Evolutionary conservation across 2,888 invertebrate species (phyloP).

Genomic region (Pasiphila rectangulata): DNA sequence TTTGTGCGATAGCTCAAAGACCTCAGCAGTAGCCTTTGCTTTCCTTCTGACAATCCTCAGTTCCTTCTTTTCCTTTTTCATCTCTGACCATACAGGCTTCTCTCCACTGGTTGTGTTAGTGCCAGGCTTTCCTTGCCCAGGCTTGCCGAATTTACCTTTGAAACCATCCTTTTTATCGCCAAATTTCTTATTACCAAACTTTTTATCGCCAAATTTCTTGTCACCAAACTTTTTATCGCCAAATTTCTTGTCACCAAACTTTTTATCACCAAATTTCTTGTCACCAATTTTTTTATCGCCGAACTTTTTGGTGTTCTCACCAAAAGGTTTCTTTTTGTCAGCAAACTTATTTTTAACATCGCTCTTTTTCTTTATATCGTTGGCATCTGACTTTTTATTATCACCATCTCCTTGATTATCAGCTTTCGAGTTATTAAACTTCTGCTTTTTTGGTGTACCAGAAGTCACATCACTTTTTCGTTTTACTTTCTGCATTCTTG

Average conservation of each 20-base stretch:
- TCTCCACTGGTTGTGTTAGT: conserved; percentile 37
- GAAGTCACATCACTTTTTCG: conserved; percentile 53
- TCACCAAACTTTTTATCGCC: conserved; percentile 20
- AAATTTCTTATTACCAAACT: conserved; percentile 24
- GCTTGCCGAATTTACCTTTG: conserved; percentile 22
- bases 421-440: conserved; percentile 42
- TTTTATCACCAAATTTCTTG: conserved; percentile 14
- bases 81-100: conserved; percentile 86
- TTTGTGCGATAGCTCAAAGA: conserved; percentile 71
- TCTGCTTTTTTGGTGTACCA: conserved; percentile 55
- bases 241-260: conserved; percentile 24
- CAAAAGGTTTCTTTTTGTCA: conserved; percentile 12
- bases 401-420: conserved; percentile 13
- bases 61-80: conserved; percentile 88
- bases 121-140: conserved; percentile 25
- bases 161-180: conserved; percentile 27
- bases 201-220: conserved; percentile 26
- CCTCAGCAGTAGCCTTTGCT: conserved; percentile 73
- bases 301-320: conserved; percentile 24
- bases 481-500: conserved; percentile 65
- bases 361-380: conserved; percentile 16
- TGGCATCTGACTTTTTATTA: conserved; percentile 21
- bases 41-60: conserved; percentile 83
- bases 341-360: conserved; percentile 21
- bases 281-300: conserved; percentile 14